Percentiles rank a stretch among this genome's conserved stretches.
Conservation (phyloP, 53 echinoderm and acorn worm genomes). For the Mesocentrotus franciscanus region DNA sequence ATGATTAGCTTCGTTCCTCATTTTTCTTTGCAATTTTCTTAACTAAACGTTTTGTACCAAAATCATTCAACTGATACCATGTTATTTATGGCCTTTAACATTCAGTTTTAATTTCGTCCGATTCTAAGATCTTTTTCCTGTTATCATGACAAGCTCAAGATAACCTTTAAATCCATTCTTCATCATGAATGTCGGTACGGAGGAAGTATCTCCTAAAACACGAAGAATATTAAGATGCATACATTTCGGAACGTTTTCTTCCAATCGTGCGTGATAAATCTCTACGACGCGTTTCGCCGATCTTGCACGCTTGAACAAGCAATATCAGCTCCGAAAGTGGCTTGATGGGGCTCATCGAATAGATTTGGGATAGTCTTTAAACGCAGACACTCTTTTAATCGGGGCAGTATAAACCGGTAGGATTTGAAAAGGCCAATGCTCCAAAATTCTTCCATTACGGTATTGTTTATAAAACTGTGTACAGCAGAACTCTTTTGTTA, state of each 20-base stretch:
- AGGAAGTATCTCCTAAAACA: background rate
- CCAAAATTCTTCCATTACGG: too few species aligned
- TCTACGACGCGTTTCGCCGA: background rate
- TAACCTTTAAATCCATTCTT: too few species aligned
- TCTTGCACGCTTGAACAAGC: background rate
- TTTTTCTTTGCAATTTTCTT: too few species aligned
- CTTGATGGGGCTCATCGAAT: background rate
- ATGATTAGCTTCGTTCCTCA: too few species aligned
- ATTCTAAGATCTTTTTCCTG: too few species aligned
- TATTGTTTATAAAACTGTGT: too few species aligned
- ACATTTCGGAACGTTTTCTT: background rate
- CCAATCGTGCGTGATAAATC: background rate
- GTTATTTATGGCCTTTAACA: too few species aligned
- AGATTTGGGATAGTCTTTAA: background rate
- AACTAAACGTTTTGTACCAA: too few species aligned
- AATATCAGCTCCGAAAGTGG: slow-evolving; percentile 4
- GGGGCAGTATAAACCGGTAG: background rate
- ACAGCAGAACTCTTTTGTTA: background rate
- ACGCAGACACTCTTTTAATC: background rate
- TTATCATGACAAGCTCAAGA: too few species aligned
- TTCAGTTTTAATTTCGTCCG: too few species aligned
- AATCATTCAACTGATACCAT: too few species aligned
- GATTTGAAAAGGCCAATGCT: too few species aligned
- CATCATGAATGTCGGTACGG: background rate
- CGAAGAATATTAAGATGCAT: background rate